Evolutionary conservation across 2,797 vertebrate genomes (phyloP), one percentile per base, ranked within the genome.

Genomic region (Pitangus sulphuratus): DNA sequence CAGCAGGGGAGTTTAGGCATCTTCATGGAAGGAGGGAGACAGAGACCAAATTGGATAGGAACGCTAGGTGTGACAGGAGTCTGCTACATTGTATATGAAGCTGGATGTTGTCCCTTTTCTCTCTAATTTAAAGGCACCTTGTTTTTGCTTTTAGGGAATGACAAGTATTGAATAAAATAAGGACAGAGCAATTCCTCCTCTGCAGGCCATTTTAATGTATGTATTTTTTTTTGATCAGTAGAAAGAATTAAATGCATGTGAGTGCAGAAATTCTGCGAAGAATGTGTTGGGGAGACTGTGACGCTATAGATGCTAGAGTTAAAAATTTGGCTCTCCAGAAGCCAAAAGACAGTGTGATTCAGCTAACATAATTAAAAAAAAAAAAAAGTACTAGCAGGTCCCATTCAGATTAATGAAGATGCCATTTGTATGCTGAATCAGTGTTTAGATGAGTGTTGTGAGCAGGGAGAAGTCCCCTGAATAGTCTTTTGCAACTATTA

Each of bases 391-490:
- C 51, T 56, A 48, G 20, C 40, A 60, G 25, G 71, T 83, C 37
- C 56, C 15, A 2, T 93, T 78, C 39, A 58, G 30, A 19, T 80
- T 92, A 37, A 53, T 83, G 53, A 90, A 51, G 68, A 45, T 54
- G 75, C 8, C 22, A 79, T 88, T 69, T 84, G 82, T 82, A 53
- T 68, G 40, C 65, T 87, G 61, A 66, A 88, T 93, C 84, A 81
- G 84, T 72, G 84, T 93, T 96, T 84, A 94, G 64, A 69, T 96
- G 83, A 87, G 70, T 71, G 57, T 14, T 77, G 53, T 77, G 45
- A 91, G 62, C 48, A 77, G 39, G 19, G 47, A 64, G 53, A 58
- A 66, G 39, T 90, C 53, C 79, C 61, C 75, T 83, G 19, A 75
- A 78, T 57, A 51, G 75, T 33, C 2, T 1, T 83, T 87, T 83